Base-by-base conservation (phyloP, 1,140 invertebrate species). In the Drosophila busckii region DNA sequence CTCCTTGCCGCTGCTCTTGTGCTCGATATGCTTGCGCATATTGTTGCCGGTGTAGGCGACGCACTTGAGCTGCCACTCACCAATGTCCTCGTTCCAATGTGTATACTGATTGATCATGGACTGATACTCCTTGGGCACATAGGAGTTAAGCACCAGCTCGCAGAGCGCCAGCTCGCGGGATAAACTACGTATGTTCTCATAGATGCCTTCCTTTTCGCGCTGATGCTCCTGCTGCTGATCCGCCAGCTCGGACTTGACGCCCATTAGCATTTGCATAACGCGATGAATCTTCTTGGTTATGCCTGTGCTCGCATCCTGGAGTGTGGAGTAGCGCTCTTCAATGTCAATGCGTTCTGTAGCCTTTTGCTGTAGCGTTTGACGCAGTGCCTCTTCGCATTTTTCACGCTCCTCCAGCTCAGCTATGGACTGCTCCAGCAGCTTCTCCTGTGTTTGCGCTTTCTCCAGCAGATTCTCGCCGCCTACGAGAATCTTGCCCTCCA, bases 41-140 rank as follows among this genome's bases (percentile, higher is more conserved):
- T 99, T 99, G 88, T 99, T 99, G 0, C 98, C 98, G 8, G 97
- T 98, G 87, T 99, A 99, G 0, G 98, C 98, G 1, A 99, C 96
- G 89, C 97, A 98, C 86, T 95, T 95, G 6, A 99, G 90, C 87
- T 99, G 97, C 96, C 97, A 99, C 88, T 99, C 98, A 9, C 97
- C 97, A 34, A 98, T 97, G 70, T 99, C 97, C 88, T 99, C 97
- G 89, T 98, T 99, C 96, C 97, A 99, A 71, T 94, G 93, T 8
- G 97, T 95, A 87, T 97, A 95, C 68, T 94, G 91, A 76, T 98
- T 96, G 53, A 99, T 96, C 88, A 97, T 92, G 48, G 94, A 94
- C 92, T 97, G 93, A 89, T 98, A 98, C 83, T 97, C 93, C 68
- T 92, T 91, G 3, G 98, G 97, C 87, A 99, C 98, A 80, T 96